These are phyloP conservation scores for Serrognathus titanus DNA, from an alignment of 2,888 invertebrate genomes.

Conservation along the genomic window DNA sequence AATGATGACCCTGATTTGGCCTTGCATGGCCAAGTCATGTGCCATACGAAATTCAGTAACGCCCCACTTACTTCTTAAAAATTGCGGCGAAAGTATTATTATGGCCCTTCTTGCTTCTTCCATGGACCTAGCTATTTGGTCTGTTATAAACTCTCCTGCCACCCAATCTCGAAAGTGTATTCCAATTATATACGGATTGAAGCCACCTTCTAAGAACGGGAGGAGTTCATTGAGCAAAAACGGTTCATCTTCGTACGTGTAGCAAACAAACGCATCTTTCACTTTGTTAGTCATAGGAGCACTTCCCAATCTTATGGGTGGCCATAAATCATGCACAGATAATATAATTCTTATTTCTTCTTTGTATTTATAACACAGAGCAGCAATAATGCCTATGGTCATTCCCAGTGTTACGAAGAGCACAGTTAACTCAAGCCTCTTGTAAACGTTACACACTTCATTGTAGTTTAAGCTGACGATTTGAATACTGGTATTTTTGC, in stretches of 20 bases:
- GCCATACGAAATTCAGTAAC: slow-evolving; percentile 73
- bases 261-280: slow-evolving; percentile 80
- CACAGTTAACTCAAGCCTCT: too few relatives aligned
- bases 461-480: too few relatives aligned
- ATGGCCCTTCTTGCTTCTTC: slow-evolving; percentile 67
- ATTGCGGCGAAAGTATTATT: slow-evolving; percentile 67
- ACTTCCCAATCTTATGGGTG: too few relatives aligned
- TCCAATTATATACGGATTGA: slow-evolving; percentile 64
- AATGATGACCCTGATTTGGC: slow-evolving; percentile 70
- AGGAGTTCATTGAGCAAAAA: slow-evolving; percentile 65
- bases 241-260: slow-evolving; percentile 71
- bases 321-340: too few relatives aligned
- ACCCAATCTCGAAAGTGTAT: slow-evolving; percentile 72
- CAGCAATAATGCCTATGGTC: too few relatives aligned
- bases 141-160: slow-evolving; percentile 70
- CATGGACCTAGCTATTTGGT: slow-evolving; percentile 68
- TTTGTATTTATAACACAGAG: too few relatives aligned
- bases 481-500: too few relatives aligned
- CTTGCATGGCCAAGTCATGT: slow-evolving; percentile 59
- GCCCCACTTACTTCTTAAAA: slow-evolving; percentile 75
- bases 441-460: too few relatives aligned
- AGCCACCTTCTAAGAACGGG: slow-evolving; percentile 62
- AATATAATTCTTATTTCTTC: too few relatives aligned
- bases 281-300: slow-evolving; percentile 42
- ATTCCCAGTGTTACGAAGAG: too few relatives aligned